Evolutionary conservation across 2,797 vertebrate species (phyloP), one percentile per base, ranked within the genome.

Genomic region (Melanotaenia trifasciata): DNA sequence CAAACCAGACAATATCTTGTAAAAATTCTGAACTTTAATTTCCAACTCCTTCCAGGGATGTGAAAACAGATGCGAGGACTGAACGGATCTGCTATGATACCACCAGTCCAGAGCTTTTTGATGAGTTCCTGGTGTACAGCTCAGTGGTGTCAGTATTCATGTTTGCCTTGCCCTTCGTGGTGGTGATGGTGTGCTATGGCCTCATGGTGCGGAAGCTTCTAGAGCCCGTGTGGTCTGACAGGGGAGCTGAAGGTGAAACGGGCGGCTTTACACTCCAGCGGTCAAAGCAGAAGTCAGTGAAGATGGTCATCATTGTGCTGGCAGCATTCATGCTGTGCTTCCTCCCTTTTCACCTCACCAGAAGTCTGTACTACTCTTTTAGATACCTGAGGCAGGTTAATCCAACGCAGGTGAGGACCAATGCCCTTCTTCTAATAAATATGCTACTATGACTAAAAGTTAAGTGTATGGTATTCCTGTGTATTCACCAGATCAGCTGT

Each of bases 241-340:
- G 40, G 1, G 64, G 66, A 36, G 28, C 43, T 0, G 36, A 65
- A 16, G 64, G 78, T 0, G 62, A 61, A 7, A 79, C 90, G 0
- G 94, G 94, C 0, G 92, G 89, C 0, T 68, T 86, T 3, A 89
- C 91, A 5, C 91, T 95, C 5, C 93, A 92, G 0, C 92, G 84
- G 9, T 95, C 94, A 85, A 98, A 97, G 75, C 95, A 96, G 92
- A 99, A 97, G 87, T 98, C 98, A 0, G 95, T 98, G 65, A 98
- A 96, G 95, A 99, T 97, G 95, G 97, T 99, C 11, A 85, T 98
- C 60, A 94, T 98, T 0, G 96, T 99, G 63, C 79, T 98, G 88
- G 80, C 93, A 0, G 93, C 94, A 2, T 99, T 99, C 79, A 92
- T 96, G 12, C 89, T 99, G 13, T 98, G 97, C 75, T 99, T 99